Conservation (phyloP, 2,888 invertebrate genomes). For the Scaptomyza cyrtandrae region DNA sequence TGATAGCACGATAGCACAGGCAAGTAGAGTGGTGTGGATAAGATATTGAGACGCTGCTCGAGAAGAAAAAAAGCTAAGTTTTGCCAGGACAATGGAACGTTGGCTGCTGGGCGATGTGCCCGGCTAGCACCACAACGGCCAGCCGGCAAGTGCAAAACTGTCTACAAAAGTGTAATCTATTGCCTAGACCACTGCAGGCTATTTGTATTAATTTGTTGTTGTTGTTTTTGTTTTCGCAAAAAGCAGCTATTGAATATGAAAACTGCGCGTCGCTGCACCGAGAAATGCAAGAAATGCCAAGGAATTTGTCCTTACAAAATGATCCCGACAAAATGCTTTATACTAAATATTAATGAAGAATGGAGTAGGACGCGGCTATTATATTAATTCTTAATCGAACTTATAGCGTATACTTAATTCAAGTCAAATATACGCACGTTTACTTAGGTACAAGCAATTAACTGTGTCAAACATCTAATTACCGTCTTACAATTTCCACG, state of each 20-base stretch:
- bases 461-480: too few relatives aligned
- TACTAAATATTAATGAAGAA: constrained; percentile 11
- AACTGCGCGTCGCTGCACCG: constrained; percentile 17
- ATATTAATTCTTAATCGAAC: constrained; percentile 11
- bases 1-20: constrained; percentile 35
- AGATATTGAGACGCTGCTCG: constrained; percentile 47
- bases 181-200: constrained; percentile 73
- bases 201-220: constrained; percentile 75
- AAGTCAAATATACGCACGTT: background rate
- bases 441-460: too few relatives aligned
- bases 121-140: constrained; percentile 11
- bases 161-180: constrained; percentile 75
- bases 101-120: constrained; percentile 5
- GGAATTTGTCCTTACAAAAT: constrained; percentile 42
- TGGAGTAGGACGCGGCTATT: background rate
- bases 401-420: background rate
- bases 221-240: constrained; percentile 27
- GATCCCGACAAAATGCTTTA: constrained; percentile 21
- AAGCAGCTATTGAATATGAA: constrained; percentile 58
- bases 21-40: constrained; percentile 33
- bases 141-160: constrained; percentile 66
- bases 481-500: too few relatives aligned
- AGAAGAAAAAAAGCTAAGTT: constrained; percentile 24
- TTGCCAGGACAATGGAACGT: constrained; percentile 27
- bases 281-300: constrained; percentile 22